These are phyloP conservation scores for Enteromius argenteus DNA, from an alignment of 2,797 vertebrate species.

Conservation along the genomic window DNA sequence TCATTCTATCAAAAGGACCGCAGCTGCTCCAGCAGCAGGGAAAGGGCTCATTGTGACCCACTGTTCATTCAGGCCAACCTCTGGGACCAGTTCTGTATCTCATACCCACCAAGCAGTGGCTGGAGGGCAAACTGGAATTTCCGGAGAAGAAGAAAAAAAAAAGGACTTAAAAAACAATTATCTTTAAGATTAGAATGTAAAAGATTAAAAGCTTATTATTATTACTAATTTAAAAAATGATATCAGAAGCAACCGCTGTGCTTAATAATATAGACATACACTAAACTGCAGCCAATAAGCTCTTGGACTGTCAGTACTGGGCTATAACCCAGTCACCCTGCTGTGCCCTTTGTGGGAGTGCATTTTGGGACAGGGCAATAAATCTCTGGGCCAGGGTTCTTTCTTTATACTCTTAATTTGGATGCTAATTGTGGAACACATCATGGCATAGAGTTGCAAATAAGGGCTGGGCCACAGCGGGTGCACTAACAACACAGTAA, in stretches of 20 bases:
- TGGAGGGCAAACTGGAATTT: constrained; percentile 57
- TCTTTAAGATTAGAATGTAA: neutral
- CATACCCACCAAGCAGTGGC: constrained; percentile 62
- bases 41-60: constrained; percentile 72
- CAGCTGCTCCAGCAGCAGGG: constrained; percentile 73
- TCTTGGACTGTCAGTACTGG: constrained; percentile 25
- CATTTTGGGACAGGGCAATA: constrained; percentile 57
- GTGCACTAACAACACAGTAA: neutral
- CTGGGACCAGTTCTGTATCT: constrained; percentile 61
- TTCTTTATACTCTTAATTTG: constrained; percentile 51
- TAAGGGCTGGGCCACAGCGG: constrained; percentile 47
- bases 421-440: constrained; percentile 61
- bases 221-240: neutral
- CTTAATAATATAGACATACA: constrained; percentile 23
- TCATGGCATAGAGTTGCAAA: constrained; percentile 68
- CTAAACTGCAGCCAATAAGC: constrained; percentile 41
- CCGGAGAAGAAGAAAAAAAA: constrained; percentile 8
- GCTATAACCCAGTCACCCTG: constrained; percentile 48
- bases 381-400: constrained; percentile 60
- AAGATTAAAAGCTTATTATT: neutral
- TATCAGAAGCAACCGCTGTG: constrained; percentile 33
- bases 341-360: constrained; percentile 48
- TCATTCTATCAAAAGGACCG: constrained; percentile 79
- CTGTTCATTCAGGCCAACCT: constrained; percentile 72
- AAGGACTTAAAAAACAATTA: neutral